Evolutionary conservation across 2,888 invertebrate genomes (phyloP).

Genomic region (Ferdinandea cuprea): DNA sequence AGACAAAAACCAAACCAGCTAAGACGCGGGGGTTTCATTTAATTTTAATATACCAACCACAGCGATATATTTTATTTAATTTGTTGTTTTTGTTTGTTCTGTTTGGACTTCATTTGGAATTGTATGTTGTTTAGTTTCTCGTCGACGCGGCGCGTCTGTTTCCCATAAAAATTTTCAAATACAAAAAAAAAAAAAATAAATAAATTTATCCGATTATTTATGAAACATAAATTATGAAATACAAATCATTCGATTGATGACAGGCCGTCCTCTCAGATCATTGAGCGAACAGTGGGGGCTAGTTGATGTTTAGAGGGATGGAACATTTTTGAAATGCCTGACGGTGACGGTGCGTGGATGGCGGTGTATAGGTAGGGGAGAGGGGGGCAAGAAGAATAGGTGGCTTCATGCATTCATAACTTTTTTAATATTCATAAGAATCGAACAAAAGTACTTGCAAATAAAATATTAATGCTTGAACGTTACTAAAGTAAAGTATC

Average conservation of each 20-base stretch:
- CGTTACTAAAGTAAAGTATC: too few species aligned
- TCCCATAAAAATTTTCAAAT: constrained; percentile 43
- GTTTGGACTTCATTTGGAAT: constrained; percentile 21
- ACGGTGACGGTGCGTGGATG: too few species aligned
- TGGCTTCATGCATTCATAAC: too few species aligned
- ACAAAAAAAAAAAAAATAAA: constrained; percentile 43
- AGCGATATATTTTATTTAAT: constrained; percentile 29
- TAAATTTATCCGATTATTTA: constrained; percentile 81
- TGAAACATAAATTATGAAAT: constrained; percentile 82
- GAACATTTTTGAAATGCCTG: too few species aligned
- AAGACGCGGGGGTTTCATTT: constrained; percentile 68
- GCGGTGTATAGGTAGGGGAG: too few species aligned
- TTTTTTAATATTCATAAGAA: too few species aligned
- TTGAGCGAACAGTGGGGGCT: constrained; percentile 34
- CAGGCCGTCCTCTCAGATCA: constrained; percentile 75
- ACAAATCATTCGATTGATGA: constrained; percentile 82
- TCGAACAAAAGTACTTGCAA: too few species aligned
- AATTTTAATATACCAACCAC: constrained; percentile 42
- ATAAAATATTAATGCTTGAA: too few species aligned
- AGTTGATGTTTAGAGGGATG: neutral
- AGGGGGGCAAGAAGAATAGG: too few species aligned
- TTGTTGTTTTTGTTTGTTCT: neutral
- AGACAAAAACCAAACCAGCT: constrained; percentile 28
- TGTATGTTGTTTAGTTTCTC: constrained; percentile 8
- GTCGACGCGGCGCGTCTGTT: constrained; percentile 69